Evolutionary conservation across 2,113 vertebrate species (phyloP), one percentile per base, ranked within the genome.

Genomic region (Probosciger aterrimus): DNA sequence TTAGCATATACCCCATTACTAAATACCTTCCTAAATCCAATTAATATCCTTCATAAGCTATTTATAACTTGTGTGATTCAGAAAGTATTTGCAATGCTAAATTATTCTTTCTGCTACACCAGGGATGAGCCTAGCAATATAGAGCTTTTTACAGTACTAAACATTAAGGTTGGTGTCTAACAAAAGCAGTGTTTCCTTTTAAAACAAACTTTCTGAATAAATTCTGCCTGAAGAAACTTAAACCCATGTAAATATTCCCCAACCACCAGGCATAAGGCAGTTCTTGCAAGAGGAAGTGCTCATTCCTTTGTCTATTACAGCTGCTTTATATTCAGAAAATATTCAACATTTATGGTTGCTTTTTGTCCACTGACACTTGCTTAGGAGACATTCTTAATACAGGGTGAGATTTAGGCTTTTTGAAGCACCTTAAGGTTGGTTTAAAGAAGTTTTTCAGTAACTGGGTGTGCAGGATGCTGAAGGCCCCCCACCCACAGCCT

Each of bases 401-500:
- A 64, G 28, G 17, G 7, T 67, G 47, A 86, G 18, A 80, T 86
- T 5, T 62, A 9, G 7, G 10, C 1, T 24, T 37, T 62, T 43
- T 5, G 3, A 57, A 59, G n/a, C 4, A 65, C 57, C 28, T 41
- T 47, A 46, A 86, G 11, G 20, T n/a, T 39, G 8, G 4, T 47
- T 75, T 65, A 33, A 57, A 79, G 7, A 79, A 62, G 37, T 43
- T 47, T 62, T n/a, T 60, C 27, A 24, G 28, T 25, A 19, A 13
- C 62, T 67, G 19, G 6, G 14, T 67, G 30, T 57, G 25, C 55
- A 70, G 62, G 33, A 43, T n/a, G 14, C 17, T 43, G 55, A 17
- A 87, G 31, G 8, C 6, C 28, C 17, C 6, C 4, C 10, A 1
- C 1, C 3, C 60, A 59, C 30, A 63, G 15, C 6, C 18, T 4